Conservation (phyloP, 2,797 vertebrate species). For the Pseudopleuronectes americanus region DNA sequence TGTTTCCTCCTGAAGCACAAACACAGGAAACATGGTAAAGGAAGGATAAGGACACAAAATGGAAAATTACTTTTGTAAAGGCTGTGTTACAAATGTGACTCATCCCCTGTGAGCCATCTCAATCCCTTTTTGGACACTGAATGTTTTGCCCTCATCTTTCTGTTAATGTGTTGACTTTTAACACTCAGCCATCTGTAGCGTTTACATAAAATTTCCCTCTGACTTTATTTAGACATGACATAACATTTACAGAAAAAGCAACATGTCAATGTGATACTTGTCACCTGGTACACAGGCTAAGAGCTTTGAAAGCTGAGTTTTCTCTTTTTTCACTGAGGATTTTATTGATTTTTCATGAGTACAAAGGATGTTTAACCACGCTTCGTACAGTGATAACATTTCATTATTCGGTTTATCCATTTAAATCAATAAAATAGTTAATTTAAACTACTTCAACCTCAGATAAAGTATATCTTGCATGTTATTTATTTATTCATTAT, state of each 20-base stretch:
- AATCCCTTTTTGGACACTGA: neutral
- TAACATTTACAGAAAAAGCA: neutral
- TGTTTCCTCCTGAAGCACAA: slow-evolving; percentile 87
- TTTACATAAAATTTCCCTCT: neutral
- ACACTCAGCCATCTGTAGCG: neutral
- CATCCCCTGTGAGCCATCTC: slow-evolving; percentile 8
- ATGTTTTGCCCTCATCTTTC: neutral
- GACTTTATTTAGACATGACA: neutral
- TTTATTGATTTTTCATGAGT: slow-evolving; percentile 4
- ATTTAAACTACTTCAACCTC: too few species aligned
- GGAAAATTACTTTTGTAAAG: slow-evolving; percentile 11
- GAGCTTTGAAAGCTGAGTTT: too few species aligned
- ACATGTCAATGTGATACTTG: neutral
- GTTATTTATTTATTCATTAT: neutral
- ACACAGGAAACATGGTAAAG: slow-evolving; percentile 27
- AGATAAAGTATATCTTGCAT: neutral
- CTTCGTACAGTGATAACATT: slow-evolving; percentile 18
- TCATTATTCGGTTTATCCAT: neutral
- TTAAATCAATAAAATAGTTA: too few species aligned
- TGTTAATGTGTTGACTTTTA: neutral
- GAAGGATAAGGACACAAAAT: neutral
- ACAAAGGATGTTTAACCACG: neutral
- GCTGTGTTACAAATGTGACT: neutral
- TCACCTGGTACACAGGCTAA: neutral
- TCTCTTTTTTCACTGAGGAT: slow-evolving; percentile 12